phyloP scores from a whole-genome alignment of 2,113 vertebrate genomes.

The Nesospiza acunhae region DNA sequence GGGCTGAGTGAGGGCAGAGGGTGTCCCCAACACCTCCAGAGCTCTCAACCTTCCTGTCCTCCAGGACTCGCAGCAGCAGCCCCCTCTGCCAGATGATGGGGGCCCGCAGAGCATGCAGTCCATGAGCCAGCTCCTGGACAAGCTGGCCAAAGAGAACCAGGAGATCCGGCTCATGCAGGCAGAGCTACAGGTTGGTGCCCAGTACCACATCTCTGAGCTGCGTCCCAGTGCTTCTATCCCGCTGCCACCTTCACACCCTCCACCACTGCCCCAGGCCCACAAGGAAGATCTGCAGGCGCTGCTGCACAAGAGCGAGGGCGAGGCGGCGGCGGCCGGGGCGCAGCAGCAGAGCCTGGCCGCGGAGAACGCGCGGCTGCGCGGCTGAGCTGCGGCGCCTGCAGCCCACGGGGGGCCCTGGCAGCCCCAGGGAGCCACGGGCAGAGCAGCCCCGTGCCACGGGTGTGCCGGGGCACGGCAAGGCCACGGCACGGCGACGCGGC shows the following conservation, averaged over 20 bases:
- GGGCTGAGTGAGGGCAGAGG: neutral
- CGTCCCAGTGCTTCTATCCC: neutral
- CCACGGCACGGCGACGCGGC: neutral
- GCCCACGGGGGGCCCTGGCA: constrained; percentile 47
- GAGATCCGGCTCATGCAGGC: constrained; percentile 83
- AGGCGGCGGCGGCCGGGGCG: neutral
- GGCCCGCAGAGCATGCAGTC: constrained; percentile 46
- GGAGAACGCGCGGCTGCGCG: constrained; percentile 8
- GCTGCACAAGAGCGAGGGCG: neutral
- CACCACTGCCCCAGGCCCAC: constrained; percentile 57
- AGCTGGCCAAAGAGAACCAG: constrained; percentile 80
- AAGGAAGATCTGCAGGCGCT: constrained; percentile 72
- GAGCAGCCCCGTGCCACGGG: neutral
- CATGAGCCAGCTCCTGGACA: constrained; percentile 78
- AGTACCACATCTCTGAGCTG: neutral
- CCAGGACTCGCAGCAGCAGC: constrained; percentile 34
- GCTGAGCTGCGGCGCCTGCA: constrained; percentile 79
- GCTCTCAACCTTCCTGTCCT: neutral
- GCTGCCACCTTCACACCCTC: neutral
- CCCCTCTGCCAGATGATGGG: fast-evolving
- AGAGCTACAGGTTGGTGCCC: constrained; percentile 78
- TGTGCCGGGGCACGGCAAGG: neutral
- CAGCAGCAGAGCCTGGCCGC: neutral
- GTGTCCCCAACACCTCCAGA: fast-evolving
- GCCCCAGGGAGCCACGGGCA: neutral